These are phyloP conservation scores for Albula goreensis DNA, from an alignment of 2,113 vertebrate species.

Conservation along the genomic window DNA sequence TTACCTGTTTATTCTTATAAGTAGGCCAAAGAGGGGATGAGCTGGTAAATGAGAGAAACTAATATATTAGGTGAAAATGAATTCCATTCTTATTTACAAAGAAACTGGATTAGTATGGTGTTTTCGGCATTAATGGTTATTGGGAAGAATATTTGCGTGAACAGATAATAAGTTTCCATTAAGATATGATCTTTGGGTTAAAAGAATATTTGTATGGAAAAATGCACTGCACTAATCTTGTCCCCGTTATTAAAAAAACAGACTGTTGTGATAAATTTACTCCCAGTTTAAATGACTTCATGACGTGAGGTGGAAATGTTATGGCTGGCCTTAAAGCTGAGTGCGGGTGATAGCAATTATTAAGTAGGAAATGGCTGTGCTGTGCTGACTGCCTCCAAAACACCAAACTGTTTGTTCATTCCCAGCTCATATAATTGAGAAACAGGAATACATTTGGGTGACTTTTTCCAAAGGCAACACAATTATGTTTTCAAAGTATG, in stretches of 20 bases:
- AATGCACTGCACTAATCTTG: background rate
- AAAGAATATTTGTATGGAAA: background rate
- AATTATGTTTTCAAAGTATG: background rate
- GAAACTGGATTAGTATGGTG: background rate
- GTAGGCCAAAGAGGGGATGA: background rate
- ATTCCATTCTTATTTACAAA: constrained; percentile 3
- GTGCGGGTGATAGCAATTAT: background rate
- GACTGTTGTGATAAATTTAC: background rate
- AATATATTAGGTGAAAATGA: background rate
- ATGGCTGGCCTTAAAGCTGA: background rate
- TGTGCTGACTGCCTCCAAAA: background rate
- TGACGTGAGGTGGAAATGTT: background rate
- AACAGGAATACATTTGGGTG: background rate
- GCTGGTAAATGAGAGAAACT: background rate
- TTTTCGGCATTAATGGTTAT: background rate
- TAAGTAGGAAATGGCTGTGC: background rate
- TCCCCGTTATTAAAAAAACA: background rate
- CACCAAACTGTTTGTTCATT: background rate
- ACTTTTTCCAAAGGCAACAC: background rate
- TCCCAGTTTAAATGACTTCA: background rate
- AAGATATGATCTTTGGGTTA: background rate
- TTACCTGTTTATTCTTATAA: background rate
- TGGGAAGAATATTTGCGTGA: background rate
- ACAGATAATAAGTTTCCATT: background rate
- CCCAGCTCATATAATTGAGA: background rate